Conservation (phyloP, 2,797 vertebrate species). For the Setipinna tenuifilis region DNA sequence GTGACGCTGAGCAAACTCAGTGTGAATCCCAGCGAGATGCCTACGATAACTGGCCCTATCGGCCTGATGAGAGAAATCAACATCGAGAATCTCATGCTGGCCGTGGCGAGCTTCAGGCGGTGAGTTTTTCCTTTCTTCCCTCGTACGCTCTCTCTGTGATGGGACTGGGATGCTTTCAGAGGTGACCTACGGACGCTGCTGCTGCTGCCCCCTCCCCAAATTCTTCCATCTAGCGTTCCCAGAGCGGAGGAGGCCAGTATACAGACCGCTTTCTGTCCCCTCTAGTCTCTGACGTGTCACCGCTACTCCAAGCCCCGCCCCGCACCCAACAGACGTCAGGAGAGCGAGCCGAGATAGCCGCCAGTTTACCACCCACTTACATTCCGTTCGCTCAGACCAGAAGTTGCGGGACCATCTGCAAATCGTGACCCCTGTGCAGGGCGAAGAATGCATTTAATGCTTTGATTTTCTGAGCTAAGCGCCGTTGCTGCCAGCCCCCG, state of each 20-base stretch:
- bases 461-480: constrained; percentile 21
- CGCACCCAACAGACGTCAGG: constrained; percentile 38
- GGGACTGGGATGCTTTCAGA: constrained; percentile 8
- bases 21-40: constrained; percentile 93
- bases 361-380: constrained; percentile 20
- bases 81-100: constrained; percentile 86
- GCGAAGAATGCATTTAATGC: neutral
- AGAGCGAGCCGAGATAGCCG: constrained; percentile 2
- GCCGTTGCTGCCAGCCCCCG: neutral
- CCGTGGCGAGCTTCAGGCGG: neutral
- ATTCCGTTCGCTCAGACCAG: constrained; percentile 30
- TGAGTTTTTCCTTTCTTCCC: neutral
- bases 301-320: constrained; percentile 40
- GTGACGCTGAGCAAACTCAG: constrained; percentile 89
- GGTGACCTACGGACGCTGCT: constrained; percentile 15
- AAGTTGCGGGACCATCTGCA: constrained; percentile 20
- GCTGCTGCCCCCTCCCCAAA: constrained; percentile 11
- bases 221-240: constrained; percentile 8
- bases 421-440: neutral
- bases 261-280: constrained; percentile 22
- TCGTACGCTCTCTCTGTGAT: neutral
- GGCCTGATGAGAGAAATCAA: constrained; percentile 87
- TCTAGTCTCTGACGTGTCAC: constrained; percentile 55
- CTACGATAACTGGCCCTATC: constrained; percentile 88
- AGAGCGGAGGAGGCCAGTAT: constrained; percentile 1